Conservation (phyloP, 2,797 vertebrate species). For the Mus caroli region DNA sequence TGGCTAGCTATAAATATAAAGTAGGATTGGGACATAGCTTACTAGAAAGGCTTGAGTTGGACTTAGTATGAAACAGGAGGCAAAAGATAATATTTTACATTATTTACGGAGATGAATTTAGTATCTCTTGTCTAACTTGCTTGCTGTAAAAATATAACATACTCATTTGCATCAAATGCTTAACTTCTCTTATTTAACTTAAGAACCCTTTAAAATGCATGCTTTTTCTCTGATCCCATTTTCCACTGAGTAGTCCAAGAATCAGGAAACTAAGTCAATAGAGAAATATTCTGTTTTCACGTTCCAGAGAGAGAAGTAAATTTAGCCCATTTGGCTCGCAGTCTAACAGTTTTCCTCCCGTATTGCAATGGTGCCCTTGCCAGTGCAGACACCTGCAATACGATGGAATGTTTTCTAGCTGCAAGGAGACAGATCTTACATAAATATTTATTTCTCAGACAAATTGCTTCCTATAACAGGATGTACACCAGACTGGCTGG, state of each 20-base stretch:
- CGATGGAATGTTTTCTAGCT: neutral
- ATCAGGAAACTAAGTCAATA: neutral
- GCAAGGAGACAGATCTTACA: neutral
- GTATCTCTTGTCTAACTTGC: neutral
- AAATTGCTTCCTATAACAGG: conserved; percentile 11
- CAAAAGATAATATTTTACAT: neutral
- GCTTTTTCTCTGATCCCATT: neutral
- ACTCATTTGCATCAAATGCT: neutral
- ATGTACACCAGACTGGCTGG: neutral
- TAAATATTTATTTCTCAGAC: conserved; percentile 45
- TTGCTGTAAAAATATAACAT: neutral
- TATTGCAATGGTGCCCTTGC: accelerated
- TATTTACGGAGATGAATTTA: neutral
- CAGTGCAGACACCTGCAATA: neutral
- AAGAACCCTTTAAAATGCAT: neutral
- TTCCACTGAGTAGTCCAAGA: neutral
- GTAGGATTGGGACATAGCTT: neutral
- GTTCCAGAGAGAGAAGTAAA: neutral
- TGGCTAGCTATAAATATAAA: neutral
- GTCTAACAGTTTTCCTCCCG: neutral
- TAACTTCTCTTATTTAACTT: neutral
- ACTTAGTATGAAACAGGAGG: neutral
- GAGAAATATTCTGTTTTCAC: neutral
- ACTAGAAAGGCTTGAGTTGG: neutral
- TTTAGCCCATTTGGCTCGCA: neutral